Evolutionary conservation across 2,888 invertebrate genomes (phyloP).

Genomic region (Eristalis arbustorum): DNA sequence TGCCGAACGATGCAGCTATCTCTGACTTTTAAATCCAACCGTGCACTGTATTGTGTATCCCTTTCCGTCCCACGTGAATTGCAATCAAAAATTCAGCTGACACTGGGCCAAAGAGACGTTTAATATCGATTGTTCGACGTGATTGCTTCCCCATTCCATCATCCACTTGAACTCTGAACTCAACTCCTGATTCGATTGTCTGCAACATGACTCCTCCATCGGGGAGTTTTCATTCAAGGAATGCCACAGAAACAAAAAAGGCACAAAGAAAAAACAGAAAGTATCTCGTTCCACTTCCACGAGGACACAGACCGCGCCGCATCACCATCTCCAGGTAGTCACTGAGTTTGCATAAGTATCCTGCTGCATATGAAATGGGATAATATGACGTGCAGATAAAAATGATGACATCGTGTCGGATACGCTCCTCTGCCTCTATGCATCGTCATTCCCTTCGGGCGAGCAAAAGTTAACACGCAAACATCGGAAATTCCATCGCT

Average conservation of each 20-base stretch:
- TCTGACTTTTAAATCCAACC: neutral
- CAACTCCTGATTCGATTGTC: conserved; percentile 25
- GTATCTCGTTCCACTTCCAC: neutral
- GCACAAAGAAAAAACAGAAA: too few species aligned
- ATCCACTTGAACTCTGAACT: conserved; percentile 29
- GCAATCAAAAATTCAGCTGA: conserved; percentile 32
- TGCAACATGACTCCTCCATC: conserved; percentile 19
- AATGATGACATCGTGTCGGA: conserved; percentile 66
- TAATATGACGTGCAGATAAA: conserved; percentile 62
- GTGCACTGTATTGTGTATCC: neutral
- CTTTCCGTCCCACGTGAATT: conserved; percentile 6
- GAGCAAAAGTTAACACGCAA: conserved; percentile 49
- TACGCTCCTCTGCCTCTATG: conserved; percentile 40
- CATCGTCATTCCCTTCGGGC: conserved; percentile 35
- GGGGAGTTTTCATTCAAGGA: neutral
- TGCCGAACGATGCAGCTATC: neutral
- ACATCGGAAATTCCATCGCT: conserved; percentile 14
- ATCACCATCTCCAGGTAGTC: conserved; percentile 37
- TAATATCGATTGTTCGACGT: neutral
- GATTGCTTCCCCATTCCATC: neutral
- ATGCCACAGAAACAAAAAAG: neutral
- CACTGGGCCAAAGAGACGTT: neutral
- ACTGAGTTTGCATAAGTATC: conserved; percentile 38
- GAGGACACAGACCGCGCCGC: conserved; percentile 5
- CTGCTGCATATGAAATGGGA: conserved; percentile 49